A percentile compares a stretch with the other conserved stretches of the same genome.
Conservation (phyloP, 2,113 vertebrate genomes). For the Sinocyclocheilus maitianheensis region DNA sequence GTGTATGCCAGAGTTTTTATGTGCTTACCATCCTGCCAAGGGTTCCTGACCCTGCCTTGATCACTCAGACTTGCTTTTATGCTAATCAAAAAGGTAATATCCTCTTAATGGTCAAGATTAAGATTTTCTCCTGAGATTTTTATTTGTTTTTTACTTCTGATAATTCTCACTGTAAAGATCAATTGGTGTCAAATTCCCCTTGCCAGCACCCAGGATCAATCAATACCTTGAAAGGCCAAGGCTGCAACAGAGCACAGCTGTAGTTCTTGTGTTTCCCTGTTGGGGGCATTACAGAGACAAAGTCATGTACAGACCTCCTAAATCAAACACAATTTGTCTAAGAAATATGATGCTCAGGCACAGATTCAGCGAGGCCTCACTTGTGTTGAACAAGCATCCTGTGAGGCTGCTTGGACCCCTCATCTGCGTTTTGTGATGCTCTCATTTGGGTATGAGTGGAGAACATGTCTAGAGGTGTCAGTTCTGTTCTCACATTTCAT, state of each 20-base stretch:
- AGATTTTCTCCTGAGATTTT: neutral
- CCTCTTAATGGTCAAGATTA: neutral
- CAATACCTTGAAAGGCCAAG: conserved; percentile 14
- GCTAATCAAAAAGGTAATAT: neutral
- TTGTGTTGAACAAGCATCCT: neutral
- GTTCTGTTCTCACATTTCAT: conserved; percentile 23
- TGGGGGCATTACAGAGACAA: conserved; percentile 24
- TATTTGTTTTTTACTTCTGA: neutral
- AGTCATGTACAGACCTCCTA: neutral
- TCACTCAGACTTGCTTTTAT: neutral
- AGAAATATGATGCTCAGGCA: neutral
- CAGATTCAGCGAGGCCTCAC: conserved; percentile 12
- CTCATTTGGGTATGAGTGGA: neutral
- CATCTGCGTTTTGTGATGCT: neutral
- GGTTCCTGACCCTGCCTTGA: neutral
- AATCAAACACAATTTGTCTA: conserved; percentile 15
- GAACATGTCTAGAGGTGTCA: neutral
- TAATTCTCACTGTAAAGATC: neutral
- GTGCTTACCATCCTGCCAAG: neutral
- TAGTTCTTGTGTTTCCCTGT: conserved; percentile 24
- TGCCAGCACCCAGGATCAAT: neutral
- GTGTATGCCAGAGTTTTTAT: neutral
- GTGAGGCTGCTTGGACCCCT: conserved; percentile 18
- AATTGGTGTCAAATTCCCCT: neutral
- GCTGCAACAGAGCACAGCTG: conserved; percentile 4